These are phyloP conservation scores for Drosophila ezoana DNA, from an alignment of 2,888 invertebrate genomes.

Conservation along the genomic window DNA sequence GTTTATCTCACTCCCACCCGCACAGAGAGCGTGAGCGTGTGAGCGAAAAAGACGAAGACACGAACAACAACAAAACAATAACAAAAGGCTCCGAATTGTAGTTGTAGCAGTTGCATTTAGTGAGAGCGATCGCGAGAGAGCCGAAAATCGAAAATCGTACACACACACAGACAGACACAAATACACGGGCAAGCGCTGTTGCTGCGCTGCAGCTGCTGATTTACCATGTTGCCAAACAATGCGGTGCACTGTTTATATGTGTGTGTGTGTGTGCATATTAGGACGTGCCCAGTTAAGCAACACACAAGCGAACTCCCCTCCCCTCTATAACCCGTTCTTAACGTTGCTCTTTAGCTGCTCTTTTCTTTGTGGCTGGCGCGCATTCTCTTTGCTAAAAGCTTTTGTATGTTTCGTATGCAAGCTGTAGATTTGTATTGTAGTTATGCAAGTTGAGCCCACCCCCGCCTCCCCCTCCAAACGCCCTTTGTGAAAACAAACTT, in stretches of 20 bases:
- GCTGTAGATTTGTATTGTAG: conserved; percentile 43
- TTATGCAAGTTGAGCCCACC: conserved; percentile 29
- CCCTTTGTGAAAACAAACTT: background rate
- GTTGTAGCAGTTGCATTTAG: conserved; percentile 27
- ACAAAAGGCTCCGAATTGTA: conserved; percentile 9
- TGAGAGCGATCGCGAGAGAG: conserved; percentile 45
- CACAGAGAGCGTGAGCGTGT: conserved; percentile 40
- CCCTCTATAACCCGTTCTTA: background rate
- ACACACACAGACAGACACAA: conserved; percentile 10
- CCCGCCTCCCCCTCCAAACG: background rate
- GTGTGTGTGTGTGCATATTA: conserved; percentile 9
- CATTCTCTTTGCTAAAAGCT: conserved; percentile 22
- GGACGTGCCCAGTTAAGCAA: conserved; percentile 15
- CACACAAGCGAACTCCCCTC: background rate
- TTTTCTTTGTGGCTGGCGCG: conserved; percentile 7
- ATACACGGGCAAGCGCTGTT: conserved; percentile 14
- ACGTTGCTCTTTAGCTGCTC: conserved; percentile 9
- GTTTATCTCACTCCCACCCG: background rate
- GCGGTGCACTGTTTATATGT: conserved; percentile 18
- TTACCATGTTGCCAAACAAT: conserved; percentile 55
- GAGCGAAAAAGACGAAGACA: background rate
- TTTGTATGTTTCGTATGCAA: conserved; percentile 40
- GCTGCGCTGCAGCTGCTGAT: conserved; percentile 32
- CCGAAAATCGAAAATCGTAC: conserved; percentile 6
- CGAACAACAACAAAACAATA: no score